Evolutionary conservation across 37 sponge, comb jelly and placozoan species (phyloP), one percentile per base, ranked within the genome.

Genomic region (Halichondria panicea): DNA sequence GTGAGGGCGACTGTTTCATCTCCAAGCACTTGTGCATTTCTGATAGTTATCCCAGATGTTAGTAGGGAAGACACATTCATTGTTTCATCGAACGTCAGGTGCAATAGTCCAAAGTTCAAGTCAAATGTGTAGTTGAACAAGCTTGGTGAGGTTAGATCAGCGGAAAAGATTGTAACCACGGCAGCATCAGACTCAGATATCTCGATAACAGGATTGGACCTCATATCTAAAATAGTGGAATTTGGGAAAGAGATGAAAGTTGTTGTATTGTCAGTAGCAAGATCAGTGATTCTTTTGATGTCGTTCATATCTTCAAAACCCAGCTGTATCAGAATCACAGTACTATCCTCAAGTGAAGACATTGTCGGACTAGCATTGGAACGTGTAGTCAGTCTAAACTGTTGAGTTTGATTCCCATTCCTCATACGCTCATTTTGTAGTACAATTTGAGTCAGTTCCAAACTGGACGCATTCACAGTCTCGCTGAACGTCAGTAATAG

Each of bases 281-380:
- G 38, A 22, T 77, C 77, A 0, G 89, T 88, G 63, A 81, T 37
- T 35, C 68, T 35, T 75, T 91, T 95, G 61, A 95, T 73, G 30
- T 81, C 86, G 75, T 91, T 88, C 22, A 76, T 66, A 65, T 95
- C 92, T 52, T 76, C 82, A 82, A 91, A 91, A 0, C 91, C 91
- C 36, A 91, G 27, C 6, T 33, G 45, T 2, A 91, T 60, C 1
- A 55, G 77, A 12, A 91, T 80, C 25, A 81, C 69, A 27, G 91
- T 91, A 50, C 75, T 60, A 38, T 91, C 83, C 9, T 21, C 63
- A 25, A 21, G 72, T 9, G 82, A 60, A 13, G 86, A 91, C 1
- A 43, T 59, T 1, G 91, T 91, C 8, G 42, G 35, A 13, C 55
- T 43, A 4, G 35, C 63, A 30, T 25, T 68, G 19, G 27, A 63